These are phyloP conservation scores for Rhabdomys pumilio DNA, from an alignment of 2,797 vertebrate species.

Conservation along the genomic window DNA sequence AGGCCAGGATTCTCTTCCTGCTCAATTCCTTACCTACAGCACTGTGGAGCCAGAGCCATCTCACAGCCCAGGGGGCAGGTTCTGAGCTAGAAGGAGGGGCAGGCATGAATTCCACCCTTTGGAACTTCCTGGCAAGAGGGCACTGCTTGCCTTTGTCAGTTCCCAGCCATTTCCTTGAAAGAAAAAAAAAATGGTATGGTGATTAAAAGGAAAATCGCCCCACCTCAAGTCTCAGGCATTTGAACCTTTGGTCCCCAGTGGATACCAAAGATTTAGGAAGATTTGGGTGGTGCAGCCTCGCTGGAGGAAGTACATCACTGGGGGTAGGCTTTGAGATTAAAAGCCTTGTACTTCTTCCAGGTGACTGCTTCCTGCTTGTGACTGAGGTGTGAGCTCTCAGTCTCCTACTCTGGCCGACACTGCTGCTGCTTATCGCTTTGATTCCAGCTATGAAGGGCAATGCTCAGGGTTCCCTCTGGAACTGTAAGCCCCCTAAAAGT, in stretches of 20 bases:
- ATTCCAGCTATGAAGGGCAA: neutral
- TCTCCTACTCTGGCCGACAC: neutral
- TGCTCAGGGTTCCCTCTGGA: neutral
- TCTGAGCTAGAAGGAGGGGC: neutral
- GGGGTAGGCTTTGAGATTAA: neutral
- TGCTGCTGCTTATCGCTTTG: neutral
- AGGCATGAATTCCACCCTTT: neutral
- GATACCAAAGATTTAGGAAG: neutral
- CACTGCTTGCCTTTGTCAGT: neutral
- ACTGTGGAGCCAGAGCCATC: rapidly evolving
- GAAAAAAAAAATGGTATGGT: neutral
- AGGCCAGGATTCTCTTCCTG: neutral
- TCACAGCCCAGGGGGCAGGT: too few species aligned
- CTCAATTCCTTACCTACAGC: neutral
- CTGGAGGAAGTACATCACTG: neutral
- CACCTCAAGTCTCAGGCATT: neutral
- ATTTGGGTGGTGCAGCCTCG: too few species aligned
- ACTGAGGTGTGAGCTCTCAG: too few species aligned
- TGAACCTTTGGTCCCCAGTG: neutral
- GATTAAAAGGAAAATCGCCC: neutral
- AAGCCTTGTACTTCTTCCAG: neutral
- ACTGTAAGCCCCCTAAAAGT: neutral
- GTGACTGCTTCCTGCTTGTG: neutral
- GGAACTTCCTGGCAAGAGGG: neutral
- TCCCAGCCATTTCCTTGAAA: neutral